Percentiles rank a stretch among this genome's conserved stretches.
These are phyloP conservation scores for Pagetopsis macropterus DNA, from an alignment of 2,797 vertebrate species.

Conservation along the genomic window DNA sequence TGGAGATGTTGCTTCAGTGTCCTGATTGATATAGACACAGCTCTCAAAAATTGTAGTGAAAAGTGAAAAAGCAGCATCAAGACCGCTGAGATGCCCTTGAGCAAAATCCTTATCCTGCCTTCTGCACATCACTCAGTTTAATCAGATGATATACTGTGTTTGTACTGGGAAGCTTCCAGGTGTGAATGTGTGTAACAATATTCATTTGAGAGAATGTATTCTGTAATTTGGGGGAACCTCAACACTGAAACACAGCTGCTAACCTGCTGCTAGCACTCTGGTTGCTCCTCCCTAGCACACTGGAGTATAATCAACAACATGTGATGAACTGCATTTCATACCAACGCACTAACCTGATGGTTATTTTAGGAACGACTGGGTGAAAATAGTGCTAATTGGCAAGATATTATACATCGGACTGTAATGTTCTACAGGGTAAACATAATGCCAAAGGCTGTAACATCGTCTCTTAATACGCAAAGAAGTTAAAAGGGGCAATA, in stretches of 20 bases:
- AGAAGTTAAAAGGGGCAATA: background rate
- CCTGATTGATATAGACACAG: background rate
- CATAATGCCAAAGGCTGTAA: background rate
- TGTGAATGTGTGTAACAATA: slow-evolving; percentile 4
- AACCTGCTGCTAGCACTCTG: background rate
- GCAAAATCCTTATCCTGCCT: background rate
- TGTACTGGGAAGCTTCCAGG: background rate
- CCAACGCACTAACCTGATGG: background rate
- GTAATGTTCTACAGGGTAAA: background rate
- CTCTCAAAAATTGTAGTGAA: background rate
- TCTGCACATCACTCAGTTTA: background rate
- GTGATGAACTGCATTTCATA: background rate
- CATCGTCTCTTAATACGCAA: background rate
- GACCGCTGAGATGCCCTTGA: background rate
- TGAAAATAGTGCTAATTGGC: background rate
- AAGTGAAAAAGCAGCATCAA: background rate
- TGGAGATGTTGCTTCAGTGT: background rate
- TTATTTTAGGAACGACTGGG: background rate
- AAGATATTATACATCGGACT: background rate
- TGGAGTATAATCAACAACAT: no score
- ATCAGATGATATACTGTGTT: background rate
- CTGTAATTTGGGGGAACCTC: background rate
- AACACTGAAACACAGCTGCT: slow-evolving; percentile 1
- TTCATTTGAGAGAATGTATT: slow-evolving; percentile 2
- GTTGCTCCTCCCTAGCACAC: background rate